phyloP scores from a whole-genome alignment of 2,797 vertebrate species.

The Hozukius guyotensis region DNA sequence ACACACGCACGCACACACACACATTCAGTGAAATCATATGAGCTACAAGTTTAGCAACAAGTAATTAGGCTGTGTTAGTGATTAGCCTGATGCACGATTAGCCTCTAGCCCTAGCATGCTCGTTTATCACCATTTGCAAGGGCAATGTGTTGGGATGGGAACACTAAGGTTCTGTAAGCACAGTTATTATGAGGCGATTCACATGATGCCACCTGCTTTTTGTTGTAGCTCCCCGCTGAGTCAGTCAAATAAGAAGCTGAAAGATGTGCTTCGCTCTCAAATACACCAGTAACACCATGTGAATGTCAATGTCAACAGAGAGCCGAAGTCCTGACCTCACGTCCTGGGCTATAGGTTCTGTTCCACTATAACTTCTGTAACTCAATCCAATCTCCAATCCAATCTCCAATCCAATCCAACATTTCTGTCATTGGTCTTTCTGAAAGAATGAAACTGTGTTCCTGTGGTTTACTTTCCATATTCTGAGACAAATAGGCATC shows the following conservation, averaged over 20 bases:
- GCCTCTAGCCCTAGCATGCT: constrained; percentile 25
- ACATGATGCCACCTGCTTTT: neutral
- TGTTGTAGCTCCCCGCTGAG: neutral
- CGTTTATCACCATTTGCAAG: constrained; percentile 39
- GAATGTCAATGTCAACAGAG: neutral
- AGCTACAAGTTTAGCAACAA: constrained; percentile 49
- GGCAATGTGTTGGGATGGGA: constrained; percentile 14
- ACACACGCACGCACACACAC: neutral
- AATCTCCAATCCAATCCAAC: too few species aligned
- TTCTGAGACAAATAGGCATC: too few species aligned
- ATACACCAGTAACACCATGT: neutral
- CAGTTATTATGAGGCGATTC: constrained; percentile 10
- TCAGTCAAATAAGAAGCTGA: neutral
- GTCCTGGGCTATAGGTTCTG: neutral
- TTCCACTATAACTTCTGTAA: neutral
- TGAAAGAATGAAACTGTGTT: too few species aligned
- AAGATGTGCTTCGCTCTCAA: neutral
- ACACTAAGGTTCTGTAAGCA: constrained; percentile 1
- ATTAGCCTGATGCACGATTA: constrained; percentile 51
- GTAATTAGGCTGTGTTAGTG: constrained; percentile 44
- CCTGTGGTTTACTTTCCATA: too few species aligned
- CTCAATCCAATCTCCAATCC: neutral
- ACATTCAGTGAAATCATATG: constrained; percentile 25
- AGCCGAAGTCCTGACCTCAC: neutral
- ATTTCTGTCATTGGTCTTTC: too few species aligned